These are phyloP conservation scores for Misgurnus mizolepis DNA, from an alignment of 2,113 vertebrate species.

Conservation along the genomic window DNA sequence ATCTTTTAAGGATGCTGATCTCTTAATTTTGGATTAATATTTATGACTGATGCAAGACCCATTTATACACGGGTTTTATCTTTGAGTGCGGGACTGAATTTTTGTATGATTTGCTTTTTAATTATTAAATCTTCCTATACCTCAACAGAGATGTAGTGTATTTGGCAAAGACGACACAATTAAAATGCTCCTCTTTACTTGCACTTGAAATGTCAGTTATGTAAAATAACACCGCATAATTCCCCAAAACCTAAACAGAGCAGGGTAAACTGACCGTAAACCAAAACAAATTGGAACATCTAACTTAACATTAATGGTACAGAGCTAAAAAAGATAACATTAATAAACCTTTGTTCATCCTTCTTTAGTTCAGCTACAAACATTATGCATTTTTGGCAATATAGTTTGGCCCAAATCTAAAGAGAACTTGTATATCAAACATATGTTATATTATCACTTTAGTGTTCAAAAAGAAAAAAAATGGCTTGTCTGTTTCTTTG, in stretches of 20 bases:
- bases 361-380: not conserved
- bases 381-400: slow-evolving; percentile 37
- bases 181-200: not conserved
- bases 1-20: not conserved
- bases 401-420: slow-evolving; percentile 27
- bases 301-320: not conserved
- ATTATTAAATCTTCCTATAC: too few species aligned
- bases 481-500: not conserved
- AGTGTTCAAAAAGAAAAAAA: slow-evolving; percentile 11
- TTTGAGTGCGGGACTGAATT: not conserved
- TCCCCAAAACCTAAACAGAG: not conserved
- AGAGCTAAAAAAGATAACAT: not conserved
- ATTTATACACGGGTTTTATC: too few species aligned
- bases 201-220: slow-evolving; percentile 19
- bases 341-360: not conserved
- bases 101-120: not conserved
- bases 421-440: slow-evolving; percentile 23
- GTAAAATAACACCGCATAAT: not conserved
- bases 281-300: not conserved
- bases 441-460: not conserved
- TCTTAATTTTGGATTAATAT: not conserved
- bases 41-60: too few species aligned
- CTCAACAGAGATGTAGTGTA: not conserved
- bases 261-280: not conserved
- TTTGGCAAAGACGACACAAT: not conserved